Evolutionary conservation across 2,113 vertebrate species (phyloP).

Genomic region (Ameiurus melas): DNA sequence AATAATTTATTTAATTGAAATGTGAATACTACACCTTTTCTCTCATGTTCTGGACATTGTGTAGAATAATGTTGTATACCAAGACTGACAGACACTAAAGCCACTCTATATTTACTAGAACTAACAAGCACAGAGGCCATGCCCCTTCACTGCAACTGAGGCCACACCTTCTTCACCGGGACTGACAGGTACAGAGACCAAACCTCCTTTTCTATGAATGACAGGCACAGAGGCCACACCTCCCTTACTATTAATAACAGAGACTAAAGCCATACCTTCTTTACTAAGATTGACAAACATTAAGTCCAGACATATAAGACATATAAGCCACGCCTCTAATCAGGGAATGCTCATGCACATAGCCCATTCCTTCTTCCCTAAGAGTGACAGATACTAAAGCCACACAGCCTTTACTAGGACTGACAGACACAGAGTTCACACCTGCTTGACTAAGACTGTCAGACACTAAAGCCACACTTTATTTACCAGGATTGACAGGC

Average conservation of each 20-base stretch:
- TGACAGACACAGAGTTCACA: background rate
- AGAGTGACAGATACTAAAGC: background rate
- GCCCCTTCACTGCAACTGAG: no score
- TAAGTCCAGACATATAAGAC: background rate
- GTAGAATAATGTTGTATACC: background rate
- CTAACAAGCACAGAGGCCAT: background rate
- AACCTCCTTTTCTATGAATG: no score
- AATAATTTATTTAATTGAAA: background rate
- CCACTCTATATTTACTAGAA: background rate
- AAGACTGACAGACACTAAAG: no score
- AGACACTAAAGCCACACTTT: no score
- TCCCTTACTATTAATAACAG: no score
- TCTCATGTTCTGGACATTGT: background rate
- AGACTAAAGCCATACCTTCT: background rate
- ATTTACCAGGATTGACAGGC: background rate
- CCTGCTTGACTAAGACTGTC: background rate
- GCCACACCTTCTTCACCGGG: background rate
- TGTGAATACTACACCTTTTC: background rate
- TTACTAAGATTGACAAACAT: background rate
- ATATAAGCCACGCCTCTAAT: background rate
- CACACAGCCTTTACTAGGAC: background rate
- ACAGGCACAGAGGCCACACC: no score
- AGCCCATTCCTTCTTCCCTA: background rate
- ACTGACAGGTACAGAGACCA: background rate
- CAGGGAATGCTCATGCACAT: no score